Evolutionary conservation across 2,888 invertebrate genomes (phyloP), one percentile per base, ranked within the genome.

Genomic region (Drosophila kokeensis): DNA sequence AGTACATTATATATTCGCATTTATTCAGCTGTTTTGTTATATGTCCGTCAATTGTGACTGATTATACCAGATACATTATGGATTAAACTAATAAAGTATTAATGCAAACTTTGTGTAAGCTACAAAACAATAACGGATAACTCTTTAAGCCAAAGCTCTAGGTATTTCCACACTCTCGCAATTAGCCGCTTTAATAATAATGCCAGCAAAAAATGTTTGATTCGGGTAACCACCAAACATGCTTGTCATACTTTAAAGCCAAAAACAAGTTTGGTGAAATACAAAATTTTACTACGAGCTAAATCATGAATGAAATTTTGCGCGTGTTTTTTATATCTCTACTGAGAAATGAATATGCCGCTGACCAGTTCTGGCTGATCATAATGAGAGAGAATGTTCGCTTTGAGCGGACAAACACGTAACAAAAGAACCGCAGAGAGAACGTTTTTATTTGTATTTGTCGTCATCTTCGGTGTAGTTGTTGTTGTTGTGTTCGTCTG

Each of bases 221-320:
- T n/a, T 38, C 42, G 79, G 68, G 74, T 68, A 64, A 62, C 45
- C 50, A 73, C 61, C 61, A 67, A 63, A 54, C 38, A 58, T 40
- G 32, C 50, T 75, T 69, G 57, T 45, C 34, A 50, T 49, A 4
- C 2, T 1, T 13, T 18, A 8, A 42, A 27, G 13, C 30, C 13
- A 30, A 8, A 30, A 0, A 27, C 38, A 53, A 45, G 21, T 10
- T 32, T 29, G 7, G 34, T 58, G 40, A 50, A 49, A 36, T 62
- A 66, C 48, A 48, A 48, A 40, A 27, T 13, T 45, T 48, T 58
- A 55, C 64, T 52, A 52, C 21, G 4, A 61, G 48, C 34, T 87
- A 59, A 67, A 61, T 57, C 49, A 58, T 64, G 53, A 64, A 64
- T 61, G 65, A 76, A 66, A 3, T 24, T 34, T 24, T 5, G 11